Base-by-base conservation (phyloP, 2,888 invertebrate species). In the Blastobasis adustella region DNA sequence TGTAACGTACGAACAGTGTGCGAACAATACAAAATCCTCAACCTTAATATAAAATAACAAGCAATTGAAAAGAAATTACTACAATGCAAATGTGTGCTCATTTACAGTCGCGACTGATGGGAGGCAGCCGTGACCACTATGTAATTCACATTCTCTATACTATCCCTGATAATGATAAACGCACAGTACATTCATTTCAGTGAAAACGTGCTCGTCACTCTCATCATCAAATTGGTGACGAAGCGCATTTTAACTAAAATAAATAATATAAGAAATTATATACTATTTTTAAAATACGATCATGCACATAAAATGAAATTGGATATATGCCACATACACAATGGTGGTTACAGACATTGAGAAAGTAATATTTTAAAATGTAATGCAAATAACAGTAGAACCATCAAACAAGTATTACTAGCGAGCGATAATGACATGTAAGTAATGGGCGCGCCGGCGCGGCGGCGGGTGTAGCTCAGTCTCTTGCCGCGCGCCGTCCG, bases 401-500 rank as follows among this genome's bases (percentile, higher is more conserved):
- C 76, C 71, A 71, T 79, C 71, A 79, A 83, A 82, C 76, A 79
- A 82, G 71, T 65, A 71, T 66, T 67, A 73, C 72, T 68, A 67
- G 72, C 72, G 68, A 78, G 79, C 77, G 77, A 78, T 67, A 79
- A 80, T 81, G 80, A 78, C 72, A 79, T 77, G 77, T 71, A 77
- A 74, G 76, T 73, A 69, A 72, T 67, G 72, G 74, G 49, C 69
- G 72, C 78, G 67, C 72, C 73, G 49, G 77, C 78, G 71, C 72
- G 59, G 57, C 76, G 76, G 74, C 78, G 69, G 82, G 79, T 87
- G 86, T 86, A 83, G 66, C 84, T 85, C 87, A 86, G 86, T 86
- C 84, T 86, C 75, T 62, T 70, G 76, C 82, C 79, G 77, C 70
- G 75, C 73, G 79, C 74, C 79, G 66, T 72, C 66, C 74, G 72